Evolutionary conservation across 2,113 vertebrate genomes (phyloP).

Genomic region (Sapajus apella): DNA sequence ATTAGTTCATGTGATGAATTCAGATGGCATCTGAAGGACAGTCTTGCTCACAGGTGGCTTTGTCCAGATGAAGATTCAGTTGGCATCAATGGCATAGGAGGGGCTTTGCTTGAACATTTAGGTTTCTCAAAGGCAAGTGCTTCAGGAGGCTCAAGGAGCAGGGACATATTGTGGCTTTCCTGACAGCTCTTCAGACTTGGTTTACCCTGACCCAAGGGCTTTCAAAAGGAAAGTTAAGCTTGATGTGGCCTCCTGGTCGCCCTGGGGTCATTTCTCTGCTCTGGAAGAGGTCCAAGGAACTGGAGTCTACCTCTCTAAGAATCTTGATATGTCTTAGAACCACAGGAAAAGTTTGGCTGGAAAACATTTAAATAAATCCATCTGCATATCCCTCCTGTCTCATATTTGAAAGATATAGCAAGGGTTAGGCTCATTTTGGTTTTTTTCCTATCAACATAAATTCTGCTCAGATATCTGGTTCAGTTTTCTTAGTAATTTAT

Average conservation of each 20-base stretch:
- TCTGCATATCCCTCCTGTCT: slow-evolving; percentile 42
- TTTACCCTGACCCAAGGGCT: neutral
- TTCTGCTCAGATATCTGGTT: slow-evolving; percentile 74
- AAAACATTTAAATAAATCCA: slow-evolving; percentile 52
- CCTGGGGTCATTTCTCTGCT: neutral
- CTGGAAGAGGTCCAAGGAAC: neutral
- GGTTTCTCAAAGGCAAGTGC: neutral
- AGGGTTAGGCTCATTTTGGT: slow-evolving; percentile 61
- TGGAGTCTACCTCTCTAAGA: neutral
- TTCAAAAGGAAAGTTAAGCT: neutral
- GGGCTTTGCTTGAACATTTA: neutral
- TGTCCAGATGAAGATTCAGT: neutral
- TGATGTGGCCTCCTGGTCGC: neutral
- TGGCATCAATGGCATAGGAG: neutral
- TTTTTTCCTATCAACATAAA: slow-evolving; percentile 69
- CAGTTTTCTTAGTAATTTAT: slow-evolving; percentile 75
- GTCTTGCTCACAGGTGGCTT: neutral
- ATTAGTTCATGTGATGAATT: slow-evolving; percentile 8
- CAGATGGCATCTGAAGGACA: neutral
- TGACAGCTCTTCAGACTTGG: neutral
- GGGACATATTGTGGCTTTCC: neutral
- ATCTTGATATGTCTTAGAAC: slow-evolving; percentile 30
- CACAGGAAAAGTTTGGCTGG: neutral
- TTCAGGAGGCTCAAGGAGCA: neutral
- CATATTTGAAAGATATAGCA: slow-evolving; percentile 61